Evolutionary conservation across 2,797 vertebrate species (phyloP).

Genomic region (Coregonus ussuriensis): DNA sequence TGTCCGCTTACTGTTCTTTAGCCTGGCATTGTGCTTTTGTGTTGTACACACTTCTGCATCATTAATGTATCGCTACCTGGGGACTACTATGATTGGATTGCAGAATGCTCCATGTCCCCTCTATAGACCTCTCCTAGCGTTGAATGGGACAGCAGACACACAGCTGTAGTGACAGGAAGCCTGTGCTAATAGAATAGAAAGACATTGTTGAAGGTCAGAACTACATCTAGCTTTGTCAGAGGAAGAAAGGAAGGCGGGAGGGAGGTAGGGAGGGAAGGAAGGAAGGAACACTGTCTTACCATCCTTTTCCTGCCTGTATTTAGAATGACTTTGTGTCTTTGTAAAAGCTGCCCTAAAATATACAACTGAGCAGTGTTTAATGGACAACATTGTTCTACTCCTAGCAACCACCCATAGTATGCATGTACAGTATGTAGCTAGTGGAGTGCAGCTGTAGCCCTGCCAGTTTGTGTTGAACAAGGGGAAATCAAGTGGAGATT

Average conservation of each 20-base stretch:
- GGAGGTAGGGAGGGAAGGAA: too few relatives aligned
- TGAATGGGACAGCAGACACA: slow-evolving; percentile 51
- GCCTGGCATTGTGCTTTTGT: slow-evolving; percentile 50
- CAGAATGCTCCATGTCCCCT: slow-evolving; percentile 43
- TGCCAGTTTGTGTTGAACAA: slow-evolving; percentile 62
- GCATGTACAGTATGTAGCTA: slow-evolving; percentile 7
- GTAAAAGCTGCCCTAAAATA: not conserved
- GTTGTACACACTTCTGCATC: slow-evolving; percentile 65
- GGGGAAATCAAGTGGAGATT: slow-evolving; percentile 69
- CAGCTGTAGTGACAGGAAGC: slow-evolving; percentile 57
- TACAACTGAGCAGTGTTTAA: too few relatives aligned
- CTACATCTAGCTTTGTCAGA: slow-evolving; percentile 49
- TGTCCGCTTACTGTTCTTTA: slow-evolving; percentile 34
- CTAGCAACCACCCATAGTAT: not conserved
- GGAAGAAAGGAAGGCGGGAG: slow-evolving; percentile 12
- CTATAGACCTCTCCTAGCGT: slow-evolving; percentile 34
- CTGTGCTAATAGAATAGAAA: slow-evolving; percentile 32
- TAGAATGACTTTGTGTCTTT: not conserved
- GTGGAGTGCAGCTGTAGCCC: slow-evolving; percentile 42
- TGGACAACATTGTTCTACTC: too few relatives aligned
- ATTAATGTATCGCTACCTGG: slow-evolving; percentile 67
- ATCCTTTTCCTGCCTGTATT: too few relatives aligned
- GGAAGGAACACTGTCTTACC: not conserved
- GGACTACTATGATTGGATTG: slow-evolving; percentile 60
- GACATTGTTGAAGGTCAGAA: slow-evolving; percentile 38